Conservation (phyloP, 1,140 invertebrate species). For the Spodoptera frugiperda region DNA sequence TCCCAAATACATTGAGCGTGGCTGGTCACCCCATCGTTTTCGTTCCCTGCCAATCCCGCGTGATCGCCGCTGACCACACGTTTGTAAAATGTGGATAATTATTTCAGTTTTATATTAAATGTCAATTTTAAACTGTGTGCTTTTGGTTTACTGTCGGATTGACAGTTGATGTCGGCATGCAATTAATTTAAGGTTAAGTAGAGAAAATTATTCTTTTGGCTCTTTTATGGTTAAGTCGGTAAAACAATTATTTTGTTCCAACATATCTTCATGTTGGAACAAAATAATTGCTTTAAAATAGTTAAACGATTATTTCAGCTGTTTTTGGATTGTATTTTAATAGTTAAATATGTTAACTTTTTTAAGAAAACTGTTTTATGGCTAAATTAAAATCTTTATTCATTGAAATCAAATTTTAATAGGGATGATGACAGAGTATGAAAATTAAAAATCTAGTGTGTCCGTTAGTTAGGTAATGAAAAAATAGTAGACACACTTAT, state of each 20-base stretch:
- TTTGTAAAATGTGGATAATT: conserved; percentile 58
- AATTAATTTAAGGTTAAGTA: not conserved
- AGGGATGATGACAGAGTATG: too few relatives aligned
- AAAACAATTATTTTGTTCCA: too few relatives aligned
- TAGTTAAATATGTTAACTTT: too few relatives aligned
- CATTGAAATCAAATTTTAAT: conserved; percentile 25
- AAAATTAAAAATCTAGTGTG: too few relatives aligned
- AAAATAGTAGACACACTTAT: too few relatives aligned
- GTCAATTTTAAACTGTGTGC: conserved; percentile 25
- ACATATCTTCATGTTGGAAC: too few relatives aligned
- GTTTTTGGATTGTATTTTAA: too few relatives aligned
- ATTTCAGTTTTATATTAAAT: conserved; percentile 50
- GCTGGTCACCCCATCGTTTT: conserved; percentile 31
- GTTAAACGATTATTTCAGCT: too few relatives aligned
- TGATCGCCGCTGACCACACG: conserved; percentile 49
- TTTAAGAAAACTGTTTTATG: too few relatives aligned
- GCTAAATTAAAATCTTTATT: not conserved
- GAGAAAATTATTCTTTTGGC: not conserved
- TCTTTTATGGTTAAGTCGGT: too few relatives aligned
- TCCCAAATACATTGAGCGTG: not conserved
- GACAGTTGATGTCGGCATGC: conserved; percentile 5
- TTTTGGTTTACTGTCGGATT: conserved; percentile 1
- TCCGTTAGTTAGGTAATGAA: too few relatives aligned
- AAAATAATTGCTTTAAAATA: too few relatives aligned
- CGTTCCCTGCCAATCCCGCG: conserved; percentile 44